phyloP scores from a whole-genome alignment of 2,113 vertebrate genomes.

The Rhombomys opimus region DNA sequence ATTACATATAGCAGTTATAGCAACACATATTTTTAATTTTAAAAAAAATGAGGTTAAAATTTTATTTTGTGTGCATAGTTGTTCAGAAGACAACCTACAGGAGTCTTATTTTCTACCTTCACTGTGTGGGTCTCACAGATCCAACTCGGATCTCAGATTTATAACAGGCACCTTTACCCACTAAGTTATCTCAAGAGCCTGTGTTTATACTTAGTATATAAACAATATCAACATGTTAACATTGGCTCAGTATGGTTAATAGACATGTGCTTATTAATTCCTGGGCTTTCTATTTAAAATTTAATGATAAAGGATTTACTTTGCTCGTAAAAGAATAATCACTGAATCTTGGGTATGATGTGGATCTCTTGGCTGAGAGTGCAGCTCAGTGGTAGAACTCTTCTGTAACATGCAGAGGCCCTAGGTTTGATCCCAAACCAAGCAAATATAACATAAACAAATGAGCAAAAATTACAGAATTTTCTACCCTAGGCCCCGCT shows the following conservation, averaged over 20 bases:
- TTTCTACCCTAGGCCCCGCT: neutral
- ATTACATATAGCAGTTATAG: neutral
- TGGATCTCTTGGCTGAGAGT: neutral
- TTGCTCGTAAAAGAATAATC: slow-evolving; percentile 35
- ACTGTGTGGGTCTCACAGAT: neutral
- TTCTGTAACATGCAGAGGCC: neutral
- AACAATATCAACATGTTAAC: neutral
- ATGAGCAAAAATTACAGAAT: neutral
- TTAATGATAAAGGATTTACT: slow-evolving; percentile 51
- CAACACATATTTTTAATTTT: slow-evolving; percentile 17
- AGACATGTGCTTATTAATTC: slow-evolving; percentile 26
- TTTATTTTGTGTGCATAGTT: neutral
- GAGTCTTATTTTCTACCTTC: neutral
- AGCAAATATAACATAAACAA: neutral
- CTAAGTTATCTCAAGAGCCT: neutral
- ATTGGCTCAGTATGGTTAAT: slow-evolving; percentile 10
- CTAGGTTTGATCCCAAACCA: neutral
- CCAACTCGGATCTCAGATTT: neutral
- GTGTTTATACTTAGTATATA: neutral
- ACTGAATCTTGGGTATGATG: slow-evolving; percentile 12
- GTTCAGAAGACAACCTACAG: neutral
- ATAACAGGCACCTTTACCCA: neutral
- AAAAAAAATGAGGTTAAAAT: neutral
- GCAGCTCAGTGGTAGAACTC: neutral
- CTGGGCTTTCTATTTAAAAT: slow-evolving; percentile 3